phyloP scores from a whole-genome alignment of 2,888 invertebrate species.

The Synanthedon formicaeformis region DNA sequence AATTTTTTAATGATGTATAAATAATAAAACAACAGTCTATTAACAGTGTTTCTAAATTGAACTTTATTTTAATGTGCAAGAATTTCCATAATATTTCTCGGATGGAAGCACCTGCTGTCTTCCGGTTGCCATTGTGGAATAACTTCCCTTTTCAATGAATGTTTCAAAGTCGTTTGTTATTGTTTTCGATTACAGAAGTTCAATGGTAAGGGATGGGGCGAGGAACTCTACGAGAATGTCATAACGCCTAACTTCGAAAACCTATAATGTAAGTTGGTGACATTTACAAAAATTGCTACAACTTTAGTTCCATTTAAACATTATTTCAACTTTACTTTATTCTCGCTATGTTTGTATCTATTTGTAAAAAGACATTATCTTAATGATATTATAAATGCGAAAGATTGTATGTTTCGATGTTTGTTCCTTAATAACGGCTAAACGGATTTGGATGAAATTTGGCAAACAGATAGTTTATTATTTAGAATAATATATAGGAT shows the following conservation, averaged over 20 bases:
- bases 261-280: constrained; percentile 10
- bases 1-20: no score
- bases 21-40: not conserved
- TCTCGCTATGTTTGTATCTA: no score
- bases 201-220: constrained; percentile 21
- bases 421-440: no score
- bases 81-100: constrained; percentile 7
- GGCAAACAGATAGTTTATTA: no score
- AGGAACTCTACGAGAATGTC: constrained; percentile 13
- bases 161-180: constrained; percentile 62
- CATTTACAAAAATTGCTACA: constrained; percentile 3
- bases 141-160: constrained; percentile 63
- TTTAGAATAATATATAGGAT: no score
- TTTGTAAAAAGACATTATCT: no score
- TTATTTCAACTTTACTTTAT: no score
- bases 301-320: not conserved
- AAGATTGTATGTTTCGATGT: no score
- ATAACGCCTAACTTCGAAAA: constrained; percentile 18
- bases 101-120: constrained; percentile 37
- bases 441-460: no score
- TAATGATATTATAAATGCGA: no score
- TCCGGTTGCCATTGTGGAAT: constrained; percentile 17
- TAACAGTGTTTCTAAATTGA: not conserved
- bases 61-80: not conserved
- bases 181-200: constrained; percentile 61